Percentiles rank a stretch among this genome's conserved stretches.
Conservation (phyloP, 2,888 invertebrate species). For the Ryuthela nishihirai region DNA sequence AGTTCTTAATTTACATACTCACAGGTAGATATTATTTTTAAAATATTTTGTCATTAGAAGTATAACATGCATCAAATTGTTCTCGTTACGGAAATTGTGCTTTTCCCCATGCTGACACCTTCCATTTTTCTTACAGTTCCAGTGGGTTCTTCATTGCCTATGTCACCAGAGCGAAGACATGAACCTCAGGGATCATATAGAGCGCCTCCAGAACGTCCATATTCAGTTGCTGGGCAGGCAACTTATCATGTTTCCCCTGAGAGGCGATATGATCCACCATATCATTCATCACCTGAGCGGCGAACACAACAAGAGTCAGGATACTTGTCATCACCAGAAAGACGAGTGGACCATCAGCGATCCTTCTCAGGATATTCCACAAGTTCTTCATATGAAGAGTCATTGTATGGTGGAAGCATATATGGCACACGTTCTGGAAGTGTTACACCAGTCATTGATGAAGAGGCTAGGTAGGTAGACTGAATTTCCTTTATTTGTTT, state of each 20-base stretch:
- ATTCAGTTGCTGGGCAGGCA: constrained; percentile 41
- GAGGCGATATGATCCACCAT: constrained; percentile 35
- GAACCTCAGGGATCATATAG: constrained; percentile 39
- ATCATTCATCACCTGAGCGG: constrained; percentile 40
- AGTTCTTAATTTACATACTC: no score
- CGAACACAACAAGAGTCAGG: constrained; percentile 52
- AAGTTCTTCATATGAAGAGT: constrained; percentile 67
- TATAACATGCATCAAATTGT: background rate
- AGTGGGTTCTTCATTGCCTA: constrained; percentile 27
- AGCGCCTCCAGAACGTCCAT: constrained; percentile 42
- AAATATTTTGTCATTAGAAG: no score
- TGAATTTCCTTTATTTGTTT: no score
- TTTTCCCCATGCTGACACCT: no score
- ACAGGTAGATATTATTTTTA: no score
- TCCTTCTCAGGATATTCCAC: constrained; percentile 57
- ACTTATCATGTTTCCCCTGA: constrained; percentile 39
- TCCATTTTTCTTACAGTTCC: constrained; percentile 19
- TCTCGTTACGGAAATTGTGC: background rate
- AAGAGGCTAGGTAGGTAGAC: constrained; percentile 61
- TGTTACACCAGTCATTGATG: constrained; percentile 87
- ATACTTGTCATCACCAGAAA: constrained; percentile 75
- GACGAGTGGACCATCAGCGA: constrained; percentile 41
- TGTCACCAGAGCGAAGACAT: constrained; percentile 39
- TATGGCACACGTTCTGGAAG: constrained; percentile 64
- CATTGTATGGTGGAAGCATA: constrained; percentile 72